Percentiles rank a stretch among this genome's conserved stretches.
Conservation (phyloP, 92 coral and sea anemone species). For the Paramuricea clavata region DNA sequence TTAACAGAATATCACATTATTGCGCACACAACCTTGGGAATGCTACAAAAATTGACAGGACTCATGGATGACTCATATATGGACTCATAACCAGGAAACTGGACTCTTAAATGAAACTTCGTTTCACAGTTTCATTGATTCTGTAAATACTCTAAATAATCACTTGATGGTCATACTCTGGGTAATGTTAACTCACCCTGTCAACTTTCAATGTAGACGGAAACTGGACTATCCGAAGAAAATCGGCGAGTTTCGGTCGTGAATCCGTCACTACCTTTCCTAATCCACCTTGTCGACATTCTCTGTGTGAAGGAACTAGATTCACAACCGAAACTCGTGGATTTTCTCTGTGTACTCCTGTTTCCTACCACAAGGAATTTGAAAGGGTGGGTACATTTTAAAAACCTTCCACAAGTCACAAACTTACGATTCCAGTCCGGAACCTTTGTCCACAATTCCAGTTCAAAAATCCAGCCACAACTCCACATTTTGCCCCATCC, state of each 20-base stretch:
- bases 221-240: too few species aligned
- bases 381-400: not conserved
- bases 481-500: not conserved
- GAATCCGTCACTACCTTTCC: too few species aligned
- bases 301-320: too few species aligned
- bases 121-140: too few species aligned
- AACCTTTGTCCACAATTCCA: not conserved
- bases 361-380: not conserved
- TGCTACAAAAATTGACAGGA: not conserved
- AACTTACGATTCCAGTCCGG: not conserved
- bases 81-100: not conserved
- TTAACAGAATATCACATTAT: slow-evolving; percentile 11
- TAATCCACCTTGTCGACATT: too few species aligned
- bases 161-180: too few species aligned
- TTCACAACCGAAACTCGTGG: too few species aligned
- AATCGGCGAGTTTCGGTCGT: too few species aligned
- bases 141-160: too few species aligned
- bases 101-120: too few species aligned
- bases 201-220: too few species aligned
- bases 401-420: not conserved
- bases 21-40: not conserved
- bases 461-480: not conserved
- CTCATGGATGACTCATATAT: not conserved
- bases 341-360: not conserved
- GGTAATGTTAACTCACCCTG: too few species aligned